A percentile compares a stretch with the other conserved stretches of the same genome.
phyloP scores from a whole-genome alignment of 2,113 vertebrate species.

The Passer domesticus region DNA sequence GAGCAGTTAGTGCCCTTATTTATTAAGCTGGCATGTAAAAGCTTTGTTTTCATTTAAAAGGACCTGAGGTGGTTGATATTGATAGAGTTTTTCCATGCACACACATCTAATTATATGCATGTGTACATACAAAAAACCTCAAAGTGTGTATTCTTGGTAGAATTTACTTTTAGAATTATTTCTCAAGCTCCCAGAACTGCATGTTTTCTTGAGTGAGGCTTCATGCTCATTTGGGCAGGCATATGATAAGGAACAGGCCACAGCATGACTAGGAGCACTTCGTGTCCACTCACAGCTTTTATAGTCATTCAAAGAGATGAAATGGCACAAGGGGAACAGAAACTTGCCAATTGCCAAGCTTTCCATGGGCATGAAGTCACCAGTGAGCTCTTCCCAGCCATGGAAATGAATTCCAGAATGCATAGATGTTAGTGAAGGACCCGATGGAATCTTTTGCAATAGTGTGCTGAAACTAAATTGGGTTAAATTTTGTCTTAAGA shows the following conservation, averaged over 20 bases:
- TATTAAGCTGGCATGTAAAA: neutral
- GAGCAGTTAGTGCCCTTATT: neutral
- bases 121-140: rapidly evolving
- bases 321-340: neutral
- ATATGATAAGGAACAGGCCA: neutral
- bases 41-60: neutral
- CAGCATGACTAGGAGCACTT: neutral
- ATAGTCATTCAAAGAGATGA: neutral
- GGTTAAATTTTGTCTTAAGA: neutral
- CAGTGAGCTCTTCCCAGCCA: neutral
- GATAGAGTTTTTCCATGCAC: neutral
- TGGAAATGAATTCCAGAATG: neutral
- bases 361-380: neutral
- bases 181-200: neutral
- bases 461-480: neutral
- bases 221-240: neutral
- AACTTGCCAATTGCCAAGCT: neutral
- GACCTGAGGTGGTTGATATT: neutral
- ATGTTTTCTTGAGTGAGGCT: neutral
- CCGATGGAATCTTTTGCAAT: neutral
- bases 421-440: neutral
- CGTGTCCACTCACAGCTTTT: neutral
- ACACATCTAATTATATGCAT: neutral
- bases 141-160: neutral
- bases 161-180: neutral